Base-by-base conservation (phyloP, 2,113 vertebrate genomes). In the Xenopus laevis region DNA sequence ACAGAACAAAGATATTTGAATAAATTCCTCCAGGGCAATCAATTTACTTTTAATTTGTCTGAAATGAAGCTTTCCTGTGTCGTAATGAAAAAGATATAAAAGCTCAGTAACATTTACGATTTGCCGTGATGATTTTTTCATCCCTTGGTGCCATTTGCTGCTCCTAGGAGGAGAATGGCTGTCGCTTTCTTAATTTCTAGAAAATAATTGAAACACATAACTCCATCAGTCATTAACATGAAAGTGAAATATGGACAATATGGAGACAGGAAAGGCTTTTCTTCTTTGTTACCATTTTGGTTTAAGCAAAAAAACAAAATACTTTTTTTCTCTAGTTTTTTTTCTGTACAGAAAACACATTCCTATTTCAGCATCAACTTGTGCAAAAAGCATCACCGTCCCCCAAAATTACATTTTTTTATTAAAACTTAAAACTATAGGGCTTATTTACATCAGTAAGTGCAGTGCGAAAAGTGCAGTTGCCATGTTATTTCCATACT, bases 31-130 rank as follows among this genome's bases (percentile, higher is more conserved):
- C 83, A 84, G 89, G 89, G 90, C 88, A 88, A 85, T 88, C 89
- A 88, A 91, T 91, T 91, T 91, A 88, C 86, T 91, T 91, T 90
- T 89, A 92, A 90, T 92, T 92, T 91, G 84, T 90, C 85, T 90
- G 84, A 85, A 89, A 89, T 83, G 88, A 89, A 88, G 84, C 65
- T 91, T 91, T 90, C 84, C 84, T 90, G 90, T 89, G 85, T 90
- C 86, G 83, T 84, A 84, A 83, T 82, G 83, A 86, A 87, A 86
- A 87, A 90, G 82, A 82, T 84, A 83, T 88, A 84, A 88, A 90
- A 89, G 79, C 83, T 85, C 82, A 87, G 77, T 86, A 89, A 90
- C 89, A 86, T 89, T 86, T 89, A 88, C 84, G 88, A 84, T 83
- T 88, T 91, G 89, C 84, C 81, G 86, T 82, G 83, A 89, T 88